phyloP scores from a whole-genome alignment of 1,140 invertebrate genomes.

The Scylla paramamosain region DNA sequence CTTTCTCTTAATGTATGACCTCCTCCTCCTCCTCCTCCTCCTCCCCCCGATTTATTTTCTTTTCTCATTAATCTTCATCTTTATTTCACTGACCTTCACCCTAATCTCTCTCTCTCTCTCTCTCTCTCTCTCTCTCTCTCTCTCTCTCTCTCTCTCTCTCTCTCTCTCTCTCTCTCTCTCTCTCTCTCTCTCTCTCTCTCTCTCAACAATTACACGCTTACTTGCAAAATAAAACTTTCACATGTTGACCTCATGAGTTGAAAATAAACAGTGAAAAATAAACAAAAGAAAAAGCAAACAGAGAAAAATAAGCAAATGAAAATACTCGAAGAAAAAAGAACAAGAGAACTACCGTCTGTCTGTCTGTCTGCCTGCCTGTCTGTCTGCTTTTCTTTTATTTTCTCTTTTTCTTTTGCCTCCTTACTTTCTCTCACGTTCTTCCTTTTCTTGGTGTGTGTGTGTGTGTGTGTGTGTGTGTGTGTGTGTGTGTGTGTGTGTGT shows the following conservation, averaged over 20 bases:
- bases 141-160: slow-evolving; percentile 20
- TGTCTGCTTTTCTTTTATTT: not conserved
- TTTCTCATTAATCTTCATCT: no score
- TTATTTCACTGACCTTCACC: no score
- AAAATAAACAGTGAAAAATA: not conserved
- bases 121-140: slow-evolving; percentile 12
- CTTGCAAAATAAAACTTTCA: not conserved
- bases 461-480: no score
- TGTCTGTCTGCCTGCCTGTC: no score
- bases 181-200: slow-evolving; percentile 9
- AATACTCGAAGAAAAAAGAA: not conserved
- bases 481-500: no score
- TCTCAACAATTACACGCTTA: not conserved
- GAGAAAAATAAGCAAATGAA: not conserved
- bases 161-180: slow-evolving; percentile 20
- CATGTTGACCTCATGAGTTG: not conserved
- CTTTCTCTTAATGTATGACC: not conserved
- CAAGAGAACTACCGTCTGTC: no score
- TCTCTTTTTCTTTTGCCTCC: not conserved
- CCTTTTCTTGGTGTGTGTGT: not conserved
- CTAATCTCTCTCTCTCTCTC: not conserved
- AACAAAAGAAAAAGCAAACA: not conserved
- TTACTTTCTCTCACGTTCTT: not conserved
- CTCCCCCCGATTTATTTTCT: not conserved
- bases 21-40: no score